Evolutionary conservation across 2,113 vertebrate genomes (phyloP).

Genomic region (Panurus biarmicus): DNA sequence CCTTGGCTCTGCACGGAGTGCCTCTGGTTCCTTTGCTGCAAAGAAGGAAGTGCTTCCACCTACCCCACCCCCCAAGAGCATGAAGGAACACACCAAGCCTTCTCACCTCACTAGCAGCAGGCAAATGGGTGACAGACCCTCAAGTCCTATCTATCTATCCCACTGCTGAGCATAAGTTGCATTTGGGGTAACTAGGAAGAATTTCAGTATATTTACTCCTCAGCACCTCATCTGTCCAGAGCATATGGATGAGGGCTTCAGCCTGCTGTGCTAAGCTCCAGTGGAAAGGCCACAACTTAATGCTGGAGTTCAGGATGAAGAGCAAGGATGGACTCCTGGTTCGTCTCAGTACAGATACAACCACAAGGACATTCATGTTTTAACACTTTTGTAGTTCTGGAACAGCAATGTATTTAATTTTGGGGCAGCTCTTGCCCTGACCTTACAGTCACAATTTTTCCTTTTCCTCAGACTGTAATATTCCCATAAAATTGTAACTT

Average conservation of each 20-base stretch:
- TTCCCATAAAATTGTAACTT: not conserved
- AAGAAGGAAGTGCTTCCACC: not conserved
- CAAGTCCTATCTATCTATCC: not conserved
- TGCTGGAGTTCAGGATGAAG: not conserved
- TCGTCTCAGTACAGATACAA: not conserved
- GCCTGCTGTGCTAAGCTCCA: not conserved
- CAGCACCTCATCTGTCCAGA: not conserved
- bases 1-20: not conserved
- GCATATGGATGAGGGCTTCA: not conserved
- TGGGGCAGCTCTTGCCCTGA: not conserved
- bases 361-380: not conserved
- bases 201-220: not conserved
- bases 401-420: not conserved
- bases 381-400: not conserved
- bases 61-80: not conserved
- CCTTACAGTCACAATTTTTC: not conserved
- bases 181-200: not conserved
- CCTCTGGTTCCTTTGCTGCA: not conserved
- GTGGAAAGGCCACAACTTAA: not conserved
- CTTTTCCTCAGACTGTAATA: not conserved
- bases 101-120: not conserved
- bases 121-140: not conserved
- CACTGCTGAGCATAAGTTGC: not conserved
- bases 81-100: not conserved
- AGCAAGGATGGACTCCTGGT: not conserved